Conservation (phyloP, 1,140 invertebrate species). For the Charaxes varanes region DNA sequence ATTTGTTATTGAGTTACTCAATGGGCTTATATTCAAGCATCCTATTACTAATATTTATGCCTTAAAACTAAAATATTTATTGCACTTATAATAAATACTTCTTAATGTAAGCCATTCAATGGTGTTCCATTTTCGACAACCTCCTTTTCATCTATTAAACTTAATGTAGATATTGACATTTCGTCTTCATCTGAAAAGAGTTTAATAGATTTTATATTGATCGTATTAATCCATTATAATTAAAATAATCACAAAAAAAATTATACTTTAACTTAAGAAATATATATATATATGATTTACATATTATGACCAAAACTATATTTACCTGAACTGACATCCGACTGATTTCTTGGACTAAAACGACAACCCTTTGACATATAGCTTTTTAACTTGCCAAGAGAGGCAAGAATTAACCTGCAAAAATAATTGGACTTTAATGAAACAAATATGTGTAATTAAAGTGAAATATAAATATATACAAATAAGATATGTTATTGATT, state of each 20-base stretch:
- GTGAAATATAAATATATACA: too few species aligned
- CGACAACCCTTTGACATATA: constrained; percentile 83
- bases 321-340: constrained; percentile 81
- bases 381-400: constrained; percentile 82
- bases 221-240: too few species aligned
- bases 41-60: too few species aligned
- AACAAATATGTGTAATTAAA: background rate
- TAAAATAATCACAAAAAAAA: too few species aligned
- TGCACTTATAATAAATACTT: too few species aligned
- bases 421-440: constrained; percentile 6
- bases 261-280: constrained; percentile 4
- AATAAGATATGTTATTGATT: too few species aligned
- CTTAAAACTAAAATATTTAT: too few species aligned
- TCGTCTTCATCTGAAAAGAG: constrained; percentile 47
- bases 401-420: constrained; percentile 85
- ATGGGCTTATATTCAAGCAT: too few species aligned
- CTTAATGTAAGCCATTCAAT: constrained; percentile 43
- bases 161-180: constrained; percentile 46
- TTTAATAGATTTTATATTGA: too few species aligned
- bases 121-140: constrained; percentile 47
- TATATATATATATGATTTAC: background rate
- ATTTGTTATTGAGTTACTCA: too few species aligned
- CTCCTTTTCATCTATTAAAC: constrained; percentile 48
- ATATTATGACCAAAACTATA: constrained; percentile 2
- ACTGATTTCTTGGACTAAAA: constrained; percentile 79